phyloP scores from a whole-genome alignment of 2,797 vertebrate species.

The Notamacropus eugenii region DNA sequence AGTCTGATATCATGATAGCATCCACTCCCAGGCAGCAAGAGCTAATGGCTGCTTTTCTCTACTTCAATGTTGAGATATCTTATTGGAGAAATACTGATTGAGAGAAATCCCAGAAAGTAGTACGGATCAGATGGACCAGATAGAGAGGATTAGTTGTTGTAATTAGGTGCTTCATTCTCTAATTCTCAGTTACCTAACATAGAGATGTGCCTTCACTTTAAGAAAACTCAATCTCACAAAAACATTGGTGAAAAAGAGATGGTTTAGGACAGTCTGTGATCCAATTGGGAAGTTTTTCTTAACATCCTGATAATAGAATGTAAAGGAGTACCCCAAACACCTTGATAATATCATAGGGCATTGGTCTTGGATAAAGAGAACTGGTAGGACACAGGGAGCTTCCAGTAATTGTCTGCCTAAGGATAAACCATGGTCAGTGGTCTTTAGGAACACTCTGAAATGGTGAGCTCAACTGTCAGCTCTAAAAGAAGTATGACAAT shows the following conservation, averaged over 20 bases:
- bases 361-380: not conserved
- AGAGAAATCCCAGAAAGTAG: slow-evolving; percentile 9
- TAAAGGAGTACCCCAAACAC: not conserved
- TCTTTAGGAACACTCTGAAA: not conserved
- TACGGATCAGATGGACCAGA: not conserved
- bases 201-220: not conserved
- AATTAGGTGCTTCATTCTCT: slow-evolving; percentile 5
- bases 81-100: slow-evolving; percentile 8
- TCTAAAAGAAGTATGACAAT: not conserved
- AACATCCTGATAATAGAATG: not conserved
- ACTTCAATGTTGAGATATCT: slow-evolving; percentile 43
- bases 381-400: not conserved
- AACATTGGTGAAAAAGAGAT: not conserved
- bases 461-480: not conserved
- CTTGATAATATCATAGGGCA: not conserved
- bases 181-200: not conserved
- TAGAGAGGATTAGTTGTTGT: not conserved
- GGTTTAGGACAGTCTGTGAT: not conserved
- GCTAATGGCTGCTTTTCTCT: not conserved
- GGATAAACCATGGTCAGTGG: not conserved
- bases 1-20: slow-evolving; percentile 38
- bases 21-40: not conserved
- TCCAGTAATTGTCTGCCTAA: not conserved
- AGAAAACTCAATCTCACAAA: not conserved
- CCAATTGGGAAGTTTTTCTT: not conserved